These are phyloP conservation scores for Penaeus chinensis DNA, from an alignment of 1,140 invertebrate species.

Conservation along the genomic window DNA sequence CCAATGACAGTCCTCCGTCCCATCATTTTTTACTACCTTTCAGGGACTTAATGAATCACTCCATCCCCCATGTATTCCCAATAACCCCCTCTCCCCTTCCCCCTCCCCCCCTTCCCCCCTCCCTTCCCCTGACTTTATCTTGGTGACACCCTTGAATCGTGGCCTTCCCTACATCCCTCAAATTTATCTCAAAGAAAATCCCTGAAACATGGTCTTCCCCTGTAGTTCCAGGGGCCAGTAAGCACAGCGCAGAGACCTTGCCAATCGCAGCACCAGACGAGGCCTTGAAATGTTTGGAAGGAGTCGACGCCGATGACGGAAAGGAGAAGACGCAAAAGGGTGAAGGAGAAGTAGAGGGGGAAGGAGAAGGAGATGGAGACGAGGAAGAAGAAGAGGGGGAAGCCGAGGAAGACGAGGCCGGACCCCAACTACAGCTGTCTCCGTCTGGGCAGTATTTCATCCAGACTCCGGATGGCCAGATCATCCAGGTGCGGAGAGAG, in stretches of 20 bases:
- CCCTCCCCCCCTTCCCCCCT: slow-evolving; percentile 8
- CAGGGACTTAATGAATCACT: too few relatives aligned
- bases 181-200: too few relatives aligned
- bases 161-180: too few relatives aligned
- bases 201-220: too few relatives aligned
- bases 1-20: too few relatives aligned
- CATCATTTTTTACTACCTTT: too few relatives aligned
- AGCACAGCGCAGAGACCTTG: too few relatives aligned
- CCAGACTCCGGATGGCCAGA: slow-evolving; percentile 42
- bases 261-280: too few relatives aligned
- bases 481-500: slow-evolving; percentile 34
- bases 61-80: too few relatives aligned
- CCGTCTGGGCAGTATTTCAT: slow-evolving; percentile 42
- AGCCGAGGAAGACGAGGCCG: neutral
- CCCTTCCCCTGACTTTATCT: neutral
- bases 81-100: neutral
- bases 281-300: neutral
- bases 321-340: neutral
- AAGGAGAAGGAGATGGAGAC: neutral
- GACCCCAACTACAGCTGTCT: slow-evolving; percentile 28
- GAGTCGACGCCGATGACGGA: slow-evolving; percentile 7
- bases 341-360: neutral
- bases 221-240: too few relatives aligned
- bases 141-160: too few relatives aligned
- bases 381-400: neutral